Base-by-base conservation (phyloP, 2,113 vertebrate genomes). In the Bujurquina vittata region DNA sequence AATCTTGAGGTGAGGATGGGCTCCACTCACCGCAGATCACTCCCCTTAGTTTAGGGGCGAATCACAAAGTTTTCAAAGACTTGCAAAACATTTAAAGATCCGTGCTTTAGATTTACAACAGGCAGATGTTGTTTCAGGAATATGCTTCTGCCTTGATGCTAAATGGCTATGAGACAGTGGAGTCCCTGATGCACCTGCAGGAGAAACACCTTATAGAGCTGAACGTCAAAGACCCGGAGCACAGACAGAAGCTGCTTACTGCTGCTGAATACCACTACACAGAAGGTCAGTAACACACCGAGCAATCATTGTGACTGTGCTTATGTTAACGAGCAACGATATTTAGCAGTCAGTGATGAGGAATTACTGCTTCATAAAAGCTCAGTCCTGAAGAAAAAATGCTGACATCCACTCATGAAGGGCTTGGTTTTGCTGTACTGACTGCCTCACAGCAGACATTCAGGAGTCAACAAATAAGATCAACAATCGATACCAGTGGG, bases 181-280 rank as follows among this genome's bases (percentile, higher is more conserved):
- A 99, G n/a, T 98, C 99, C 93, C 95, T 99, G 86, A 96, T 95
- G 86, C 95, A 99, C 79, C 94, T 99, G 87, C 95, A 97, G 83
- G 98, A 99, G 72, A 97, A 97, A 87, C 97, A 99, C 83, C 94
- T 99, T 67, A 95, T 97, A 55, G 98, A 99, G 94, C 94, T 99
- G 89, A 98, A 98, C 77, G 95, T 99, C 89, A 95, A 93, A 3
- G 95, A 98, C 78, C 95, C 97, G 20, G 98, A 98, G 87, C 96
- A 98, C 92, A 95, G 97, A 63, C 92, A 31, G 73, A 96, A 92
- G 84, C 93, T 99, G 4, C 95, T 99, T 20, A 94, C 96, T 75
- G 98, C 97, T 35, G 96, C 97, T 65, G 97, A 98, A 58, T 97
- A 80, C 79, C 91, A 96, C 65, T 96, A 97, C 80, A 94, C 94